phyloP scores from a whole-genome alignment of 2,888 invertebrate genomes.

The Ormyrus rosae region DNA sequence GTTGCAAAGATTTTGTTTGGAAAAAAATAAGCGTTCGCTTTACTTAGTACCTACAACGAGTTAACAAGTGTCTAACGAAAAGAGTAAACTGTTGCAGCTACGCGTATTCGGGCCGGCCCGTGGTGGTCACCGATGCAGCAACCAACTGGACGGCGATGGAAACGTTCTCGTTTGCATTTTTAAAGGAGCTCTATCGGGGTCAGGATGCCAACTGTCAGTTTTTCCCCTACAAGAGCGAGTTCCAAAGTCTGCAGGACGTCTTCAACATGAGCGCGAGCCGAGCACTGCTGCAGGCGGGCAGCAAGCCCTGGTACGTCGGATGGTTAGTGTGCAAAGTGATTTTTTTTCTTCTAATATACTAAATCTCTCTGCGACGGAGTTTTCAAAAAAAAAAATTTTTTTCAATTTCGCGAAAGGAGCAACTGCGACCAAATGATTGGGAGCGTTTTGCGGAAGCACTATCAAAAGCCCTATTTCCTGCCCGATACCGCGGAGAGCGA shows the following conservation, averaged over 20 bases:
- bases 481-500: slow-evolving; percentile 91
- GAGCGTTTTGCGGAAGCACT: slow-evolving; percentile 85
- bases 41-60: too few relatives aligned
- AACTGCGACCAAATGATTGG: slow-evolving; percentile 93
- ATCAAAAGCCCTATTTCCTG: slow-evolving; percentile 91
- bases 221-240: slow-evolving; percentile 94
- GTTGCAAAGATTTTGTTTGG: too few relatives aligned
- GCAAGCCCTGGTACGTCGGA: slow-evolving; percentile 85
- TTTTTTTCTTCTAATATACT: not conserved
- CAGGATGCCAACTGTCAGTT: slow-evolving; percentile 86
- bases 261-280: slow-evolving; percentile 87
- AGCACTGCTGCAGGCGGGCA: slow-evolving; percentile 80
- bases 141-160: slow-evolving; percentile 87
- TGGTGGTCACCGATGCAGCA: slow-evolving; percentile 90
- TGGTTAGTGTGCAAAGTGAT: slow-evolving; percentile 77
- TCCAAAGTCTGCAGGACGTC: slow-evolving; percentile 86
- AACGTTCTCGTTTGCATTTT: slow-evolving; percentile 89
- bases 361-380: not conserved
- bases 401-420: slow-evolving; percentile 81
- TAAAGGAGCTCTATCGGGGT: slow-evolving; percentile 85
- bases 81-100: slow-evolving; percentile 70
- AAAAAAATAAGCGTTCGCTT: too few relatives aligned
- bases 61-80: too few relatives aligned
- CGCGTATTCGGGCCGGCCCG: slow-evolving; percentile 87
- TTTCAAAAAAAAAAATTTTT: not conserved